Conservation (phyloP, 2,888 invertebrate genomes). For the Drosophila recens region DNA sequence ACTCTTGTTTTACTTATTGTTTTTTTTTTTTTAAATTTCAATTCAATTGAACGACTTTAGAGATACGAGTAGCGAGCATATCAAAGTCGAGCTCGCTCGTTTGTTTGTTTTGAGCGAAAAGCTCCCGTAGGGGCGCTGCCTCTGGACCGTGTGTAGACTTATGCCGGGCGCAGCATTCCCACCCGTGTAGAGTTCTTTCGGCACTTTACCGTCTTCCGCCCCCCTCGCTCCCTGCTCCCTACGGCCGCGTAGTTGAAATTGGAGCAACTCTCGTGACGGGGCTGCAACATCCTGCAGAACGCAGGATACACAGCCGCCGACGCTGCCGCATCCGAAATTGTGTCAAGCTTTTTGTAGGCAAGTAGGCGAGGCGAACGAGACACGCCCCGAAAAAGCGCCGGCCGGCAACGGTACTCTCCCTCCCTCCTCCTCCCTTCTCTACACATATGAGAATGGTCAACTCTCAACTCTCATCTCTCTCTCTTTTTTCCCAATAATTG, state of each 20-base stretch:
- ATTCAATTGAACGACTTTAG: too few relatives aligned
- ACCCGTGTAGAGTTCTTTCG: conserved; percentile 19
- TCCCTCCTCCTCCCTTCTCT: not conserved
- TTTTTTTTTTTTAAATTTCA: too few relatives aligned
- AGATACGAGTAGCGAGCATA: too few relatives aligned
- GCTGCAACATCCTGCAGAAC: conserved; percentile 35
- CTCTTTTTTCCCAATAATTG: not conserved
- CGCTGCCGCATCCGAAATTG: conserved; percentile 57
- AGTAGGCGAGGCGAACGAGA: not conserved
- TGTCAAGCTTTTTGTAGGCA: conserved; percentile 54
- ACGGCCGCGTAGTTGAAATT: conserved; percentile 28
- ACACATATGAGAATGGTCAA: not conserved
- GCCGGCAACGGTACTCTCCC: conserved; percentile 19
- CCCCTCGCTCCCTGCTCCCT: not conserved
- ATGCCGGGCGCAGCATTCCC: not conserved
- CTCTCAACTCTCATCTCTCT: not conserved
- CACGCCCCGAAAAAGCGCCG: conserved; percentile 59
- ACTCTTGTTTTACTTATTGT: too few relatives aligned
- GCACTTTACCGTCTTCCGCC: not conserved
- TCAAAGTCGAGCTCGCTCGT: not conserved
- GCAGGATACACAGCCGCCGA: conserved; percentile 33
- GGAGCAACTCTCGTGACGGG: conserved; percentile 40
- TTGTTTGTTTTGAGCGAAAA: conserved; percentile 11
- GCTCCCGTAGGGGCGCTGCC: conserved; percentile 54
- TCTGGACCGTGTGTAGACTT: conserved; percentile 51